A percentile compares a stretch with the other conserved stretches of the same genome.
These are phyloP conservation scores for Rhinolophus sinicus DNA, from an alignment of 2,113 vertebrate species.

Conservation along the genomic window DNA sequence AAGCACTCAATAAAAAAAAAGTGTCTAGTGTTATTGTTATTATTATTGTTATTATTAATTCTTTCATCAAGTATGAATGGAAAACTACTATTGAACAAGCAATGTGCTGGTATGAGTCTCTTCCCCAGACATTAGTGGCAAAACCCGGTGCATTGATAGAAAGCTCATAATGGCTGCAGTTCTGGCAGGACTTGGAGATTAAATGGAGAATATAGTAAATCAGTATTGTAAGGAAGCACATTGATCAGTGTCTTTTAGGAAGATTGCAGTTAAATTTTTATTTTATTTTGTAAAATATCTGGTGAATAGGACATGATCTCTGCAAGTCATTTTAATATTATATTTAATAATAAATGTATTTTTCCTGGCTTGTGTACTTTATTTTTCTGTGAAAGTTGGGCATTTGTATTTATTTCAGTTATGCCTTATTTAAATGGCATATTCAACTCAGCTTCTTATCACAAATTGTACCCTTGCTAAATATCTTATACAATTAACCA, in stretches of 20 bases:
- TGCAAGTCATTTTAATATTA: slow-evolving; percentile 9
- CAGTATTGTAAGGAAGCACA: background rate
- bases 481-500: slow-evolving; percentile 40
- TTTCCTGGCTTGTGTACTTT: background rate
- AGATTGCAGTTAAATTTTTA: background rate
- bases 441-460: slow-evolving; percentile 30
- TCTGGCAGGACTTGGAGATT: background rate
- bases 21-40: background rate
- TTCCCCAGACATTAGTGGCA: background rate
- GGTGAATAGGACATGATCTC: background rate
- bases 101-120: too few relatives aligned
- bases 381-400: background rate
- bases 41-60: background rate
- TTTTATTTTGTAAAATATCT: background rate
- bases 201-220: background rate
- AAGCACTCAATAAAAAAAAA: background rate
- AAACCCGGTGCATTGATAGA: rapidly evolving
- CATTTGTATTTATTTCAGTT: background rate
- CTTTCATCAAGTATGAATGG: background rate
- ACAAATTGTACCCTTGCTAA: slow-evolving; percentile 14
- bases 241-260: background rate
- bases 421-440: background rate
- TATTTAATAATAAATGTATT: background rate
- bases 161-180: background rate
- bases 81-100: background rate